These are phyloP conservation scores for Alentia gelatinosa DNA, from an alignment of 2,888 invertebrate species.

Conservation along the genomic window DNA sequence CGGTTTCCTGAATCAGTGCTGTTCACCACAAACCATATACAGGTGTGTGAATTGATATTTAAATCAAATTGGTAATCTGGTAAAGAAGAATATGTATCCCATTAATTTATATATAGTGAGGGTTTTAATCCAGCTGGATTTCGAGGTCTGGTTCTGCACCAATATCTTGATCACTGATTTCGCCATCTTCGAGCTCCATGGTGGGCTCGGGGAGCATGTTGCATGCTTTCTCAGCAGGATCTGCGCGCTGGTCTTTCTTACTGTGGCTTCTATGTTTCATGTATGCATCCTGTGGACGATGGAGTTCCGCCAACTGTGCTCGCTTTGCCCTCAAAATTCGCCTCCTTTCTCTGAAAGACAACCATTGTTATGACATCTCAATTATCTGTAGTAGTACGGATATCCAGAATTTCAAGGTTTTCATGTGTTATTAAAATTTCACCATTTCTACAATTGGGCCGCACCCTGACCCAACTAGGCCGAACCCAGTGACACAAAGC, in stretches of 20 bases:
- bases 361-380: not conserved
- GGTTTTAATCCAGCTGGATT: not conserved
- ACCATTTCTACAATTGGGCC: not conserved
- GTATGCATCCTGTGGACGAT: slow-evolving; percentile 4
- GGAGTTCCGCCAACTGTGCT: not conserved
- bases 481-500: not conserved
- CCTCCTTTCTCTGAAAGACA: not conserved
- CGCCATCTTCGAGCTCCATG: slow-evolving; percentile 2
- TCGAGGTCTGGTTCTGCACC: not conserved
- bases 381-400: not conserved
- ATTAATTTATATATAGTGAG: no score
- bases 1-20: no score
- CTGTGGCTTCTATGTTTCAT: not conserved
- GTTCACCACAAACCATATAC: no score
- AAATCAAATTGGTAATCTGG: no score
- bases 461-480: not conserved
- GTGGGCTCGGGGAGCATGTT: not conserved
- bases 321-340: not conserved
- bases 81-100: no score
- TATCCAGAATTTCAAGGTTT: not conserved
- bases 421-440: not conserved
- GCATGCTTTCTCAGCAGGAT: not conserved
- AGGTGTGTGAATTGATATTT: no score
- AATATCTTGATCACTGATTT: not conserved
- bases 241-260: not conserved